Base-by-base conservation (phyloP, 2,797 vertebrate species). In the Selene dorsalis region DNA sequence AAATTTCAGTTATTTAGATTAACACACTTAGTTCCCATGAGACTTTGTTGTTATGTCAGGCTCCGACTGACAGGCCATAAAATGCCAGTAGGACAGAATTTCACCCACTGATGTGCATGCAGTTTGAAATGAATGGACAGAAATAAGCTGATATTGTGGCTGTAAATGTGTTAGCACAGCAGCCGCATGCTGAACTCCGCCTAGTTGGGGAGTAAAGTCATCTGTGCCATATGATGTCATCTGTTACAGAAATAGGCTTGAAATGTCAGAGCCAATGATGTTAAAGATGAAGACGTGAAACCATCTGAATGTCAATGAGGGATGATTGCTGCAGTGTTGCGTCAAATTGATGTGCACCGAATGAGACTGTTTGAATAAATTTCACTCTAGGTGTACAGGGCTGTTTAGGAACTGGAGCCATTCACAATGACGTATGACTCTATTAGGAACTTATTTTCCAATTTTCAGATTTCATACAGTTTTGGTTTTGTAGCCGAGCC, bases 291-390 rank as follows among this genome's bases (percentile, higher is more conserved):
- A 90, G 85, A 90, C 43, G 50, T 73, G 76, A 66, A 87, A 66
- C 75, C 59, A 71, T 65, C 76, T 84, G 90, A 90, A 90, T 91
- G 87, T 85, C 89, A 92, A 85, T 88, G 88, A 92, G 84, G 65
- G 47, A 73, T 85, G 89, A 90, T 94, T 93, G 90, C 90, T 67
- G 86, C 85, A 79, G 82, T 87, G 85, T 91, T 91, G 91, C 92
- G 73, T 93, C 93, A 94, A 92, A 88, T 87, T 87, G 84, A 91
- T 84, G 84, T 72, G 73, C 75, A 26, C 69, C 39, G 81, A 88
- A 83, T 85, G 76, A 82, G 64, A 74, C 77, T 73, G 79, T 85
- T 84, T 61, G 79, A 90, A 89, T 86, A 78, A 17, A 82, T 87
- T 73, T 83, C 41, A 70, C 28, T 80, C 59, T 9, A 55, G 63